Base-by-base conservation (phyloP, 2,888 invertebrate species). In the Dichetophora obliterata region DNA sequence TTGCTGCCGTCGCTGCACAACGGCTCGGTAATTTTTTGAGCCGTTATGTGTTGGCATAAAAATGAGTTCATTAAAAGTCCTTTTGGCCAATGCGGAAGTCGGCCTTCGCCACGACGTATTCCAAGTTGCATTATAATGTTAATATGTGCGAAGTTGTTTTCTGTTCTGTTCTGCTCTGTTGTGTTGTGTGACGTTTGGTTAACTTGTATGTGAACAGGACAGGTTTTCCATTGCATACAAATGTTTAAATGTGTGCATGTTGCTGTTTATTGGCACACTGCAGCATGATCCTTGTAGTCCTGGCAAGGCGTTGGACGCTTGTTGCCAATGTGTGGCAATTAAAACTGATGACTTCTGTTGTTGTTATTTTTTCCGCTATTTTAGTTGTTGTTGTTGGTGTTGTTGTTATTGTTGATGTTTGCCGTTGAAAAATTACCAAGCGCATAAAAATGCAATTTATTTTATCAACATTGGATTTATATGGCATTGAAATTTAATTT, bases 11-110 rank as follows among this genome's bases (percentile, higher is more conserved):
- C n/a, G 3, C 43, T 66, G n/a, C 43, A 27, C 43, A 43, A 43
- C 37, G 37, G 37, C 37, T 43, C 14, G 19, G 11, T 34, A 19
- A 37, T 37, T 43, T 37, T 59, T 31, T 11, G 24, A 14, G 27
- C 5, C 27, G 34, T n/a, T 37, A 57, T 48, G 19, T 19, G 71
- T 57, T 71, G 57, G 54, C 24, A 27, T 71, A 68, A 24, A 57
- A 34, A 37, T 57, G 71, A 19, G 57, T 71, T 71, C 57, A 71
- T 71, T 71, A 71, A 68, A 71, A 43, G 57, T 71, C 8, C 57
- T 59, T 37, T n/a, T n/a, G 71, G 24, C 34, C 37, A 57, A 68
- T 14, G 43, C 19, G 43, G 19, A 6, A 37, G 11, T 6, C 43
- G 2, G 66, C 57, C 57, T 59, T 59, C 22, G 24, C 57, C 57